Evolutionary conservation across 1,140 invertebrate species (phyloP), one percentile per base, ranked within the genome.

Genomic region (Drosophila melanogaster): DNA sequence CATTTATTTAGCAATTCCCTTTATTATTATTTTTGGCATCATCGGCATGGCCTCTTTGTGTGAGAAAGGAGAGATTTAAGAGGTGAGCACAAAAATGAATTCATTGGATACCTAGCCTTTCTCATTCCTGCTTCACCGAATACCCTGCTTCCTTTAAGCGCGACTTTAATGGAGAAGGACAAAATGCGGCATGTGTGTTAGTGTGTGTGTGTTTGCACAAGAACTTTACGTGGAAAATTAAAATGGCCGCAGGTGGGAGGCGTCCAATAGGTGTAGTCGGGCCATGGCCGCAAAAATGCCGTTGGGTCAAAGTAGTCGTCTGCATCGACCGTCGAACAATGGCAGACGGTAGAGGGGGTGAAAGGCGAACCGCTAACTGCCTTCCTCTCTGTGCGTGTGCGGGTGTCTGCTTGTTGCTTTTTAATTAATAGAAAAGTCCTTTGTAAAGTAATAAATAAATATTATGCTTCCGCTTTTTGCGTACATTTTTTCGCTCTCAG

Each of bases 351-450:
- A 11, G 14, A 65, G 47, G 44, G 35, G 49, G n/a, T n/a, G 43
- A 70, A 64, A 30, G 35, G 44, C 30, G 26, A 26, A 24, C 22
- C 24, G 44, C 60, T 24, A 64, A 40, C 54, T 37, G 44, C 38
- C 41, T 22, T 44, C 38, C 37, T 33, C 40, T 40, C 22, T 51
- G 19, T 60, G 26, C 50, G 38, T 77, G 59, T 37, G 53, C 43
- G 40, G 50, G 50, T 58, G 55, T 64, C 54, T 61, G 75, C 90
- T 91, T 91, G 90, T 91, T 91, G 90, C 90, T 91, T 91, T 91
- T 91, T 91, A 91, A 91, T 91, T 91, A 91, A 91, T 91, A 91
- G 90, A 90, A 91, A 90, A 90, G 90, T 91, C 90, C 90, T 91
- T 91, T 91, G 90, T 91, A 87, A 83, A 91, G 90, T 91, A 90